phyloP scores from a whole-genome alignment of 2,113 vertebrate genomes.

The Azemiops feae region DNA sequence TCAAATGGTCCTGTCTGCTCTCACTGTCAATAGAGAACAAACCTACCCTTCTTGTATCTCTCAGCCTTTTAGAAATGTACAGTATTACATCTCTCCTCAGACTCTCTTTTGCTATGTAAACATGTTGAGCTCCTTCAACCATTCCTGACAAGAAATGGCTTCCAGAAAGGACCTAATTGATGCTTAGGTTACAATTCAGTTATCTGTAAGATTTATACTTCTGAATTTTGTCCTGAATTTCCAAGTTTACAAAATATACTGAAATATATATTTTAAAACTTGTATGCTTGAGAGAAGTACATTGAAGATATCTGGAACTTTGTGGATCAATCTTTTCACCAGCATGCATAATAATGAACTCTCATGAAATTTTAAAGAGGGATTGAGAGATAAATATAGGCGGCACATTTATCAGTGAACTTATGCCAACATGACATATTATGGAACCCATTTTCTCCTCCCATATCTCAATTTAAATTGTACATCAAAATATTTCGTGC shows the following conservation, averaged over 20 bases:
- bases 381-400: not conserved
- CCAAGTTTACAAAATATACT: not conserved
- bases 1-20: not conserved
- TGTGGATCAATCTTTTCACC: not conserved
- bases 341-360: not conserved
- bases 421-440: too few relatives aligned
- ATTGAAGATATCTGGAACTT: not conserved
- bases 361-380: not conserved
- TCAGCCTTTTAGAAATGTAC: not conserved
- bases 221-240: not conserved
- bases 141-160: not conserved
- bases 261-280: not conserved
- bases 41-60: not conserved
- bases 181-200: not conserved
- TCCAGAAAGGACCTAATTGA: not conserved
- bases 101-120: not conserved
- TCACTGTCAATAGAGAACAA: not conserved
- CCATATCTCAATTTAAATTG: not conserved
- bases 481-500: not conserved
- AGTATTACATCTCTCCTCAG: not conserved
- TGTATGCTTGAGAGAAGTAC: not conserved
- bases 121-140: not conserved
- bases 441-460: not conserved
- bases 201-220: not conserved
- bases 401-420: not conserved